Conservation (phyloP, 2,888 invertebrate genomes). For the Carterocephalus palaemon region DNA sequence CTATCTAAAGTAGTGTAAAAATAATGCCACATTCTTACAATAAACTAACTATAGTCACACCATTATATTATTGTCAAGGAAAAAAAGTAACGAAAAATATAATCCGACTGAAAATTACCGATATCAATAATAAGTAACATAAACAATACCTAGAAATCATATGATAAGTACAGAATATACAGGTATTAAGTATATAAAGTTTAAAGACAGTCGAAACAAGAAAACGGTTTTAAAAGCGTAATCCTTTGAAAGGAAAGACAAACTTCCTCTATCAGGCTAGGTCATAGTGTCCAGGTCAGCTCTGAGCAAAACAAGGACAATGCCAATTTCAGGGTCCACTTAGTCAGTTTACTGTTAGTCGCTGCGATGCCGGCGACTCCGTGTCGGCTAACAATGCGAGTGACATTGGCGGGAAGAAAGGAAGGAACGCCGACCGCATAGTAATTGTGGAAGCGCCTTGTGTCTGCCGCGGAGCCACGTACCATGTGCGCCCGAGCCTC, state of each 20-base stretch:
- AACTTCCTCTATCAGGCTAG: slow-evolving; percentile 43
- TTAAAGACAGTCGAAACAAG: not conserved
- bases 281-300: slow-evolving; percentile 48
- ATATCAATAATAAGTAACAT: no score
- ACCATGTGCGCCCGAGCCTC: slow-evolving; percentile 30
- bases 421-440: slow-evolving; percentile 68
- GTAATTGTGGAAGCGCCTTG: slow-evolving; percentile 52
- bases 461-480: slow-evolving; percentile 39
- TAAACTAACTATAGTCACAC: not conserved
- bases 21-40: not conserved
- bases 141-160: no score
- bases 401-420: slow-evolving; percentile 75
- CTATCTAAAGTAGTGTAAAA: not conserved
- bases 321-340: slow-evolving; percentile 76
- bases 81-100: no score
- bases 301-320: slow-evolving; percentile 64
- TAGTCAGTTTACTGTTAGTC: slow-evolving; percentile 68
- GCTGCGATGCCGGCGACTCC: slow-evolving; percentile 42
- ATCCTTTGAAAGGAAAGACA: slow-evolving; percentile 30
- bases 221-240: slow-evolving; percentile 10
- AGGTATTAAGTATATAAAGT: not conserved
- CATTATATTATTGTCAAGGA: not conserved
- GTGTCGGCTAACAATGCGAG: slow-evolving; percentile 64
- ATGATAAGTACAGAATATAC: not conserved
- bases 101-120: no score